These are phyloP conservation scores for human (Homo sapiens) DNA, from an alignment of 2,113 vertebrate species.

Conservation along the genomic window DNA sequence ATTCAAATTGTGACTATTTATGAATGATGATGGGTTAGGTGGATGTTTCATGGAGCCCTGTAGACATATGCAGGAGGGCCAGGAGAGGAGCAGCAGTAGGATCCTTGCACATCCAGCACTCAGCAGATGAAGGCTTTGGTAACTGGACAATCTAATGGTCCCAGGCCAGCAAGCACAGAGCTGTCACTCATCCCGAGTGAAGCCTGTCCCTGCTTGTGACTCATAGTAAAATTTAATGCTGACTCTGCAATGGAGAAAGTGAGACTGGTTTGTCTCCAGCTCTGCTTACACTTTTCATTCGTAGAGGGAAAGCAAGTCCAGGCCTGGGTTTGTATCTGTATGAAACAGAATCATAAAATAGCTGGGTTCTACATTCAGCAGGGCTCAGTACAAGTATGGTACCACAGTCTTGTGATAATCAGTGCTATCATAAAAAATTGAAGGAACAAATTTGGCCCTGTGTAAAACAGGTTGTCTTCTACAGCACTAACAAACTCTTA, in stretches of 20 bases:
- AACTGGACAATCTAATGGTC: neutral
- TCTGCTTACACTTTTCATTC: conserved; percentile 3
- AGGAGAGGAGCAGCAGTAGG: conserved; percentile 27
- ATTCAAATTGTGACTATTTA: conserved; percentile 80
- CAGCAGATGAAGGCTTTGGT: neutral
- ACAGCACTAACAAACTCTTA: neutral
- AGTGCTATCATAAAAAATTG: neutral
- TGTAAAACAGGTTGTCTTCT: neutral
- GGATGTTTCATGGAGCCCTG: conserved; percentile 36
- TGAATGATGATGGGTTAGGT: conserved; percentile 63
- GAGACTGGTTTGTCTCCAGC: neutral
- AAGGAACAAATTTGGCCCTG: neutral
- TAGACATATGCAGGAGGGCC: conserved; percentile 5
- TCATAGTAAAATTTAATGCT: neutral
- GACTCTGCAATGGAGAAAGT: neutral
- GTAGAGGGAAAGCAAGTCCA: neutral
- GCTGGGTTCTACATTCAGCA: neutral
- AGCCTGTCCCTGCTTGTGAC: conserved; percentile 79
- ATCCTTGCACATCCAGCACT: conserved; percentile 42
- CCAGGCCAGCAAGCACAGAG: neutral
- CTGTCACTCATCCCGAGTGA: conserved; percentile 47
- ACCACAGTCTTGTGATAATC: neutral
- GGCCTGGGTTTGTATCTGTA: neutral
- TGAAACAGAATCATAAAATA: neutral
- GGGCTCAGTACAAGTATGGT: neutral